These are phyloP conservation scores for Neogobius melanostomus DNA, from an alignment of 2,113 vertebrate species.

Conservation along the genomic window DNA sequence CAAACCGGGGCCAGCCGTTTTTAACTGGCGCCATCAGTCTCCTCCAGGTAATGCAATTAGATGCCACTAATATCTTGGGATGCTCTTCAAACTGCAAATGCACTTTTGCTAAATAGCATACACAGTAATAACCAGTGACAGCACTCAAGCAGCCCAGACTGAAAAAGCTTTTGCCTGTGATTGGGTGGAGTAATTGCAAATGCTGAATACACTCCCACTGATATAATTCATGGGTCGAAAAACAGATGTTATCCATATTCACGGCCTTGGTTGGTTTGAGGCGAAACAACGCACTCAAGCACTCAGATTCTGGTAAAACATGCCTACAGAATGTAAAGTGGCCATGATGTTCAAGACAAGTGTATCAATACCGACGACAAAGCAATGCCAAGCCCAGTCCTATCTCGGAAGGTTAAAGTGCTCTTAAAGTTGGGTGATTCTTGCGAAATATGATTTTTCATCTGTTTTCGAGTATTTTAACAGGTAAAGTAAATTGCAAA, in stretches of 20 bases:
- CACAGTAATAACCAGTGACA: slow-evolving; percentile 80
- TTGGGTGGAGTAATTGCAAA: slow-evolving; percentile 67
- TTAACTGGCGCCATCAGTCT: slow-evolving; percentile 84
- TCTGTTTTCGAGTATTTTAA: too few relatives aligned
- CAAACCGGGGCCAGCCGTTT: slow-evolving; percentile 72
- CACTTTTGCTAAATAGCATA: slow-evolving; percentile 79
- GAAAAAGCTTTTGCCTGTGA: slow-evolving; percentile 68
- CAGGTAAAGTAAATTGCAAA: too few relatives aligned
- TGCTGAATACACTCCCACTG: slow-evolving; percentile 46
- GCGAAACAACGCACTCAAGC: slow-evolving; percentile 50
- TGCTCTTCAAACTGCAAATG: slow-evolving; percentile 83
- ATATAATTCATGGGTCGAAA: slow-evolving; percentile 61
- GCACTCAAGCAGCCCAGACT: slow-evolving; percentile 66
- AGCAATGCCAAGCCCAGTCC: neutral
- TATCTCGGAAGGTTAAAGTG: neutral
- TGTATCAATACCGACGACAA: neutral
- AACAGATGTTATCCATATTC: slow-evolving; percentile 58
- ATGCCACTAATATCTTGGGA: slow-evolving; percentile 82
- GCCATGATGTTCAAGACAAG: slow-evolving; percentile 4
- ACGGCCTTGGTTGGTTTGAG: slow-evolving; percentile 54
- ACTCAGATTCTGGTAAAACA: slow-evolving; percentile 34
- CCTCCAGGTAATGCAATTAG: slow-evolving; percentile 85
- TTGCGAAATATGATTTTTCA: too few relatives aligned
- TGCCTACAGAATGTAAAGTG: slow-evolving; percentile 25
- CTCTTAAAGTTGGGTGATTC: neutral